A percentile compares a stretch with the other conserved stretches of the same genome.
These are phyloP conservation scores for Blastobasis adustella DNA, from an alignment of 2,888 invertebrate species.

Conservation along the genomic window DNA sequence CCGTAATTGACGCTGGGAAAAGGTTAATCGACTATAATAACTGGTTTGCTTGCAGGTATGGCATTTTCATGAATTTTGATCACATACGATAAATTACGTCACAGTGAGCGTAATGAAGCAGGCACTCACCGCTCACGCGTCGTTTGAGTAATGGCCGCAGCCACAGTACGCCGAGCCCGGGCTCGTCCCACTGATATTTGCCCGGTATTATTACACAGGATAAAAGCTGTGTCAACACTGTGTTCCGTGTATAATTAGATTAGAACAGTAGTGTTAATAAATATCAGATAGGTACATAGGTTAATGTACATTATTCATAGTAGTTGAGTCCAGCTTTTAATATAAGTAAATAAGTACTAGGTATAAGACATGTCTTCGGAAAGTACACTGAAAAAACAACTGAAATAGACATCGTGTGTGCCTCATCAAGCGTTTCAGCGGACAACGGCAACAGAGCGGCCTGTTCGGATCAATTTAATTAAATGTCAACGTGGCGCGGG, in stretches of 20 bases:
- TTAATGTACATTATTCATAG: too few species aligned
- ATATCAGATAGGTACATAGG: too few species aligned
- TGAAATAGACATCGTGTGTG: too few species aligned
- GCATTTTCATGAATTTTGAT: constrained; percentile 22
- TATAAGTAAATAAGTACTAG: too few species aligned
- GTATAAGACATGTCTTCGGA: too few species aligned
- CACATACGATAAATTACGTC: constrained; percentile 18
- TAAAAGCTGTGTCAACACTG: too few species aligned
- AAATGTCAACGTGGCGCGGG: constrained; percentile 55
- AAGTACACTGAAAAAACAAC: too few species aligned
- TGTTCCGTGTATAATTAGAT: too few species aligned
- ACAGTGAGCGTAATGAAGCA: constrained; percentile 19
- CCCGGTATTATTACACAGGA: too few species aligned
- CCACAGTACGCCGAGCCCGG: background rate
- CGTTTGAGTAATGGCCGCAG: constrained; percentile 11
- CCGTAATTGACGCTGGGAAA: constrained; percentile 20
- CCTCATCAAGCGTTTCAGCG: too few species aligned
- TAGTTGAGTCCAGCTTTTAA: too few species aligned
- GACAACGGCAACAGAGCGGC: constrained; percentile 15
- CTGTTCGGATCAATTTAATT: constrained; percentile 54
- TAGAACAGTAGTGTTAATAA: too few species aligned
- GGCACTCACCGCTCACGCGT: constrained; percentile 11
- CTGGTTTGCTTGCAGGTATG: constrained; percentile 14
- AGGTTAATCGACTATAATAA: constrained; percentile 30
- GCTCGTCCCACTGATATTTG: constrained; percentile 4